A percentile compares a stretch with the other conserved stretches of the same genome.
phyloP scores from a whole-genome alignment of 2,888 invertebrate species.

The Mechanitis mazaeus region DNA sequence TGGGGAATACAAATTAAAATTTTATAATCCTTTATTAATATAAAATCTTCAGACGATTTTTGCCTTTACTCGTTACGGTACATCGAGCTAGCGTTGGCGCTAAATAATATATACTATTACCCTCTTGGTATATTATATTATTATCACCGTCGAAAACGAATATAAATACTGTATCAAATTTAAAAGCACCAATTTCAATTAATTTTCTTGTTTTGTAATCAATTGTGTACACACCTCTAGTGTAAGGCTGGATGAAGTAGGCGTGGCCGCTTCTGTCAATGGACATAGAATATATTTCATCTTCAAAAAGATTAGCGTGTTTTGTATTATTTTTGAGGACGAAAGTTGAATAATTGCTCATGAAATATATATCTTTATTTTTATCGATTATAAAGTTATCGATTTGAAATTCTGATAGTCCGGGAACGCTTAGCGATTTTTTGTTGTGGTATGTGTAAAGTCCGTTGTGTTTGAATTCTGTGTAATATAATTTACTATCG shows the following conservation, averaged over 20 bases:
- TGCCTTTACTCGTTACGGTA: slow-evolving; percentile 38
- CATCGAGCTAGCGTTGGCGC: slow-evolving; percentile 49
- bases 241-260: slow-evolving; percentile 49
- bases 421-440: slow-evolving; percentile 36
- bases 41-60: slow-evolving; percentile 19
- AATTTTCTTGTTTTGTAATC: slow-evolving; percentile 41
- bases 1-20: too few relatives aligned
- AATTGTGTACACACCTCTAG: slow-evolving; percentile 49
- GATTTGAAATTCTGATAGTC: slow-evolving; percentile 44
- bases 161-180: slow-evolving; percentile 41
- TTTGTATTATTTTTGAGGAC: slow-evolving; percentile 46
- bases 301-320: slow-evolving; percentile 40
- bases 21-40: too few relatives aligned
- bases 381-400: slow-evolving; percentile 59
- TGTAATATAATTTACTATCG: slow-evolving; percentile 49
- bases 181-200: slow-evolving; percentile 49
- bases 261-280: slow-evolving; percentile 48
- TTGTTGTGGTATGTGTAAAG: slow-evolving; percentile 42
- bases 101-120: slow-evolving; percentile 47
- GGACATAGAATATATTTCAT: slow-evolving; percentile 46
- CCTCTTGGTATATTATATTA: slow-evolving; percentile 51
- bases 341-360: slow-evolving; percentile 45
- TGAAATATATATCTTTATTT: slow-evolving; percentile 50
- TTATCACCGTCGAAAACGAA: slow-evolving; percentile 53
- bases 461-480: slow-evolving; percentile 44